Evolutionary conservation across 2,113 vertebrate genomes (phyloP).

Genomic region (Montifringilla adamsi): DNA sequence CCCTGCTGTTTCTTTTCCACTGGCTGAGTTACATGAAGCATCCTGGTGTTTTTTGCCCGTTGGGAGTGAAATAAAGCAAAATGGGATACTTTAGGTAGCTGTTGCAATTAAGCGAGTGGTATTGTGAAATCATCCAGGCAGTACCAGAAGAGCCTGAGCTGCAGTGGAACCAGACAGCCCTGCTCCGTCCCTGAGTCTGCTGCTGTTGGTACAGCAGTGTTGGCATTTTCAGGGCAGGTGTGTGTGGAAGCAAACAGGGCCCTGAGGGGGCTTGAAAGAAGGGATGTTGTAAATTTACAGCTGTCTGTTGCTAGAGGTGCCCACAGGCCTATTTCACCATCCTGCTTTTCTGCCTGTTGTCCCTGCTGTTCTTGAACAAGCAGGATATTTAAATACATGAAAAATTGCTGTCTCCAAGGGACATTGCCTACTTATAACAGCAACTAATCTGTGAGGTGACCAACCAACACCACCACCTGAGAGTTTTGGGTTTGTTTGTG

Average conservation of each 20-base stretch:
- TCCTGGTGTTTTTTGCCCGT: rapidly evolving
- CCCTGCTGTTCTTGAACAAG: background rate
- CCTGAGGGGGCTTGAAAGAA: background rate
- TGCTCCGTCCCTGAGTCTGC: background rate
- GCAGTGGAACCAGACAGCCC: background rate
- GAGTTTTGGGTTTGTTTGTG: background rate
- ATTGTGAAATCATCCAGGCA: background rate
- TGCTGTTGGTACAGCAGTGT: background rate
- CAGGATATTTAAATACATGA: background rate
- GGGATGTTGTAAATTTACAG: background rate
- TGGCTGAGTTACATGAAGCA: background rate
- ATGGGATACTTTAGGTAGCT: background rate
- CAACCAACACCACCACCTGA: background rate
- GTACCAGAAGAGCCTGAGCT: rapidly evolving
- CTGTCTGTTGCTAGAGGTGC: background rate
- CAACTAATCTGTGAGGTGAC: background rate
- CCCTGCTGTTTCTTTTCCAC: background rate
- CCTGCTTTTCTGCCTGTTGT: background rate
- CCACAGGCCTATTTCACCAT: background rate
- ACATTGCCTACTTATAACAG: background rate
- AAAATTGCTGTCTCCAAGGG: background rate
- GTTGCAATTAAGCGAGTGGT: background rate
- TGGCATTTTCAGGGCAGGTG: background rate
- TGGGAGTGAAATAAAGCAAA: background rate
- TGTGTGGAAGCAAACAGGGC: background rate